These are phyloP conservation scores for Diadegma fenestrale DNA, from an alignment of 2,888 invertebrate species.

Conservation along the genomic window DNA sequence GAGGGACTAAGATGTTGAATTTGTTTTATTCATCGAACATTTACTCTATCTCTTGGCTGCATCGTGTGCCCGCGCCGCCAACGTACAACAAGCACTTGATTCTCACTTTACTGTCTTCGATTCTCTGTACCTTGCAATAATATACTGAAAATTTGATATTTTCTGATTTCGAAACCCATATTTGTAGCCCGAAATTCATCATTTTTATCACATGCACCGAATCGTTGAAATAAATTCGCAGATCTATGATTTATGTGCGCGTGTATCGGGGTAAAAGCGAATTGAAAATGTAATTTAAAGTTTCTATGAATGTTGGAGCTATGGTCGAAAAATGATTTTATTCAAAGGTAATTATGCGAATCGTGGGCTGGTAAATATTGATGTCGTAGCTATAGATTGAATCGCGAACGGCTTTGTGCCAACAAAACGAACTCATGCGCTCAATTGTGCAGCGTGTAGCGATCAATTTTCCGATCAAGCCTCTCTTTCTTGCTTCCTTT, in stretches of 20 bases:
- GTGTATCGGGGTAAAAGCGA: not conserved
- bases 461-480: conserved; percentile 51
- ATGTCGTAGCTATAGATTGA: conserved; percentile 22
- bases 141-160: conserved; percentile 10
- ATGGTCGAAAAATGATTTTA: conserved; percentile 47
- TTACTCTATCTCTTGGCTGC: conserved; percentile 49
- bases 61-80: not conserved
- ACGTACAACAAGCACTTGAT: conserved; percentile 18
- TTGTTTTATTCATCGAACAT: conserved; percentile 68
- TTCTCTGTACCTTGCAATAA: not conserved
- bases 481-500: conserved; percentile 20
- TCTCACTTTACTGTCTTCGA: not conserved
- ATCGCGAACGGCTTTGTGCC: conserved; percentile 31
- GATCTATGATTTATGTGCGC: not conserved
- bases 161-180: not conserved
- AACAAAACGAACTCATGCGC: conserved; percentile 47
- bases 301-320: conserved; percentile 30
- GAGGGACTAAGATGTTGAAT: conserved; percentile 47
- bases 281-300: conserved; percentile 9
- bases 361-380: conserved; percentile 43
- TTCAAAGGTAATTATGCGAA: conserved; percentile 45
- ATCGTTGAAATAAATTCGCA: not conserved
- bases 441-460: conserved; percentile 46
- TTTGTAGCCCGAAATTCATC: not conserved
- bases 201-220: not conserved